Evolutionary conservation across 2,797 vertebrate genomes (phyloP), one percentile per base, ranked within the genome.

Genomic region (Artibeus lituratus): DNA sequence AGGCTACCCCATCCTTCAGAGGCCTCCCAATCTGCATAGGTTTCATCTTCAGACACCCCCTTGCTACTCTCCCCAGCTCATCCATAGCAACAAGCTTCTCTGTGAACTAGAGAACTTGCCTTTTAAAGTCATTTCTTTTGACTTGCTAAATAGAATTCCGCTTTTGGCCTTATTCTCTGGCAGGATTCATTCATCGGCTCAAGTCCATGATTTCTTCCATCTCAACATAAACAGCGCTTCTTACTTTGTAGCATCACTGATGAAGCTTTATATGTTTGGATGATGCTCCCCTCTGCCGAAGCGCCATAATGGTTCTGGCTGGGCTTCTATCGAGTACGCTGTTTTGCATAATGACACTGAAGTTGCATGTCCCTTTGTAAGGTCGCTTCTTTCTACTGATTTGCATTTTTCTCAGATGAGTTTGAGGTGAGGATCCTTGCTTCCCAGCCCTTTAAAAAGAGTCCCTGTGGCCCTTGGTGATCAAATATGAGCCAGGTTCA

Each of bases 31-130:
- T 92, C 80, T 94, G 74, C 87, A 89, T 93, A 39, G 14, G 35
- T 70, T 82, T 65, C 80, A 86, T 89, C 90, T 95, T 94, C 96
- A 96, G 57, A 96, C 49, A 86, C 14, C n/a, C 32, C 82, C 94
- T 94, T 77, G 87, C 87, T 76, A 55, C 22, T 37, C 94, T 85
- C 29, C 67, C 92, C 26, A 42, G 67, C 59, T 70, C 73, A 62
- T 62, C 72, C 44, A 65, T 14, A 72, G 26, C 53, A 77, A 37
- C 11, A 39, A 10, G 55, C 55, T 74, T 94, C 93, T 73, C 93
- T 78, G 91, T 94, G 95, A 97, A 94, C 22, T 69, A 72, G 18
- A 51, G 51, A 88, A 29, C n/a, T 85, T 12, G 32, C 53, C 39
- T 93, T 82, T 74, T 55, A 44, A 91, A 95, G 47, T n/a, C 3